Conservation (phyloP, 2,113 vertebrate species). For the Chelonoidis abingdonii region DNA sequence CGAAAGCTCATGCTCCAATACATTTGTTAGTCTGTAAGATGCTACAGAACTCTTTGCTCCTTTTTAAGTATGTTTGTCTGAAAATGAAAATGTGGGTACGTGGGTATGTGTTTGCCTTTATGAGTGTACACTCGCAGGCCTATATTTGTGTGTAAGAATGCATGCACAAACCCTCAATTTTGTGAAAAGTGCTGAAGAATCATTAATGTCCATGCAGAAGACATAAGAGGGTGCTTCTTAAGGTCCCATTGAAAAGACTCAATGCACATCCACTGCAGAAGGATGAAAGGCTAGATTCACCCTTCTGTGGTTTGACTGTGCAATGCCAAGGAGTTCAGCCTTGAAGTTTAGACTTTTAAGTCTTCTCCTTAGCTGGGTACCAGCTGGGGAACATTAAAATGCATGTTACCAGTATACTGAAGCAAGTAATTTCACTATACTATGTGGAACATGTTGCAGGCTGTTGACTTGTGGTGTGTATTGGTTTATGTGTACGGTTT, state of each 20-base stretch:
- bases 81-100: neutral
- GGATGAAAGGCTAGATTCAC: slow-evolving; percentile 39
- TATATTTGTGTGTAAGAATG: neutral
- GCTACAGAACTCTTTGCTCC: too few species aligned
- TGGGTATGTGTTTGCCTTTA: neutral
- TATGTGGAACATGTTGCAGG: neutral
- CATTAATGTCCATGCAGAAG: neutral
- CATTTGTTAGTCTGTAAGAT: too few species aligned
- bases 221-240: neutral
- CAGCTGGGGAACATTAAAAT: neutral
- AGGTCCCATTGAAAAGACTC: slow-evolving; percentile 34
- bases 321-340: slow-evolving; percentile 40
- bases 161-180: neutral
- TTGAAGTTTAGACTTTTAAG: neutral
- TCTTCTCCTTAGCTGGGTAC: neutral
- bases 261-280: neutral
- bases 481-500: neutral
- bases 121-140: neutral
- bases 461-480: neutral
- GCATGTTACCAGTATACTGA: neutral
- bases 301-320: slow-evolving; percentile 2
- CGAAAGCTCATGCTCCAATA: too few species aligned
- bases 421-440: neutral
- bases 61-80: neutral
- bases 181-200: slow-evolving; percentile 22